phyloP scores from a whole-genome alignment of 2,888 invertebrate genomes.

The Rhyacophila evoluta region DNA sequence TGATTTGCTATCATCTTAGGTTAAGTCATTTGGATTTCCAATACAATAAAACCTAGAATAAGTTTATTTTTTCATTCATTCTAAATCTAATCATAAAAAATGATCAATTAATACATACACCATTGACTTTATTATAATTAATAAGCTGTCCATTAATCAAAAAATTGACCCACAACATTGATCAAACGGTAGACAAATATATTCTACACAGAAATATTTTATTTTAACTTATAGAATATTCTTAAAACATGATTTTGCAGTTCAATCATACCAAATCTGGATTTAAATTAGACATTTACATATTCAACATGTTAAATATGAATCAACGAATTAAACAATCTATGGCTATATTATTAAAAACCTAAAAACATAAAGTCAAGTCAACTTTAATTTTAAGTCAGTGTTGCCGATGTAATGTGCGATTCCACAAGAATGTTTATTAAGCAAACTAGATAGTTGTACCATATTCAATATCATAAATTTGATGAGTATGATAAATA shows the following conservation, averaged over 20 bases:
- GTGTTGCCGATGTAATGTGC: background rate
- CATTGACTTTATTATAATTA: background rate
- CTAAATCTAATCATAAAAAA: constrained; percentile 11
- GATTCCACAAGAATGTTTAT: constrained; percentile 1
- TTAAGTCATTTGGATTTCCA: constrained; percentile 45
- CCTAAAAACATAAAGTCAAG: background rate
- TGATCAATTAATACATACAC: background rate
- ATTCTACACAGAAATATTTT: too few species aligned
- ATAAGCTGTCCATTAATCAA: too few species aligned
- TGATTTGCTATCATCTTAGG: constrained; percentile 37
- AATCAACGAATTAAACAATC: too few species aligned
- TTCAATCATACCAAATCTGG: too few species aligned
- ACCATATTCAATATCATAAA: background rate
- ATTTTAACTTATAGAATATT: too few species aligned
- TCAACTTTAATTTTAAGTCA: too few species aligned
- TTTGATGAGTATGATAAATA: background rate
- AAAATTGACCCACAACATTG: too few species aligned
- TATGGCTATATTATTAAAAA: too few species aligned
- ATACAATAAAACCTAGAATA: constrained; percentile 37
- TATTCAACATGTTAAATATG: too few species aligned
- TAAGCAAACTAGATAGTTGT: background rate
- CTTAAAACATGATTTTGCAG: too few species aligned
- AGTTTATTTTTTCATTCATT: constrained; percentile 38
- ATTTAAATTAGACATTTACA: too few species aligned
- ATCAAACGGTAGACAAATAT: too few species aligned